Conservation (phyloP, 2,113 vertebrate species). For the Ariopsis seemanni region DNA sequence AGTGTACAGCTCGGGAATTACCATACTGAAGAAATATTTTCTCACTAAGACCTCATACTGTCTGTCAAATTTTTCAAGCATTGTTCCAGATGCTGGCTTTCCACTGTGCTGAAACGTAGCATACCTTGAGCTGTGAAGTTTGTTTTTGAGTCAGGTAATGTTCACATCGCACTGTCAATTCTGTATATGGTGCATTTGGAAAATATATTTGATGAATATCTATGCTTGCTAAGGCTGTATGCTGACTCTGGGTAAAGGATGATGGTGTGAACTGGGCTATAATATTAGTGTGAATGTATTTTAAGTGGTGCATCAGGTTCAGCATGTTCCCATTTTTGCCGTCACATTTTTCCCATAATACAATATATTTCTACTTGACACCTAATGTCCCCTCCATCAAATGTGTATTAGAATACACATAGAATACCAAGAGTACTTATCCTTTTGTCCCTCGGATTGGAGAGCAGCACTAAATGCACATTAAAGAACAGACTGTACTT, state of each 20-base stretch:
- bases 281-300: neutral
- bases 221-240: neutral
- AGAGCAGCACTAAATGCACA: too few species aligned
- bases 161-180: neutral
- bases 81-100: constrained; percentile 26
- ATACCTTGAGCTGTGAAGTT: neutral
- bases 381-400: neutral
- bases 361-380: neutral
- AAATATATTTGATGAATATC: neutral
- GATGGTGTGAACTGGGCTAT: neutral
- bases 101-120: neutral
- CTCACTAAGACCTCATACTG: constrained; percentile 27
- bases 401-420: neutral
- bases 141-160: neutral
- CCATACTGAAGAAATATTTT: constrained; percentile 33
- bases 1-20: constrained; percentile 33
- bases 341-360: neutral
- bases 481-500: too few species aligned
- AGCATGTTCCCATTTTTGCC: neutral
- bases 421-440: too few species aligned
- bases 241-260: neutral
- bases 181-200: neutral
- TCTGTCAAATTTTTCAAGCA: constrained; percentile 25
- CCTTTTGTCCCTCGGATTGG: too few species aligned
- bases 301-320: neutral